A percentile compares a stretch with the other conserved stretches of the same genome.
phyloP scores from a whole-genome alignment of 2,113 vertebrate species.

The Calyptomena viridis region DNA sequence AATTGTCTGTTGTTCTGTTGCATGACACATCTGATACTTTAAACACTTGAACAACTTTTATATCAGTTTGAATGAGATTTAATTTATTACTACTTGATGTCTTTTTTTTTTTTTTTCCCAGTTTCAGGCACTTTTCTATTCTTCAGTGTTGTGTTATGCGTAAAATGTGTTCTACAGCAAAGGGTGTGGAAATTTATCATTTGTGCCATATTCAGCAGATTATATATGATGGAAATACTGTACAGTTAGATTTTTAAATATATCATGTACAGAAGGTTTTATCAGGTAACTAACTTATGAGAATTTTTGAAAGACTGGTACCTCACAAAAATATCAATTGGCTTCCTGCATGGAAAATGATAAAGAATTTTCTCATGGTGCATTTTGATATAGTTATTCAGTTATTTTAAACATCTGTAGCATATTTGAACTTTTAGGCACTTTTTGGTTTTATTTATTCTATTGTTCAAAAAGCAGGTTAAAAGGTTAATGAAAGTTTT shows the following conservation, averaged over 20 bases:
- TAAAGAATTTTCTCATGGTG: constrained; percentile 21
- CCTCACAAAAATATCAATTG: constrained; percentile 56
- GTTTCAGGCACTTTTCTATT: constrained; percentile 79
- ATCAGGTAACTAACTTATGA: constrained; percentile 61
- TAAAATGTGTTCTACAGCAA: constrained; percentile 71
- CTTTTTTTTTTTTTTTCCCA: constrained; percentile 9
- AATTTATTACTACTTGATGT: constrained; percentile 89
- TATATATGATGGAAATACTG: constrained; percentile 60
- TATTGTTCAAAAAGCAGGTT: constrained; percentile 1
- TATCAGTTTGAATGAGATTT: constrained; percentile 82
- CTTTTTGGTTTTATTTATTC: constrained; percentile 53
- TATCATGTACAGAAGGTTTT: constrained; percentile 41
- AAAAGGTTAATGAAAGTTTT: not conserved
- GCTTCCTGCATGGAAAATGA: constrained; percentile 45
- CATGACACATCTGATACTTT: constrained; percentile 86
- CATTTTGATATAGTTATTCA: constrained; percentile 24
- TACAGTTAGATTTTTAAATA: constrained; percentile 64
- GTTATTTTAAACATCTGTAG: constrained; percentile 33
- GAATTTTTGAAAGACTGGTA: constrained; percentile 59
- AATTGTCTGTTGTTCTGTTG: constrained; percentile 80
- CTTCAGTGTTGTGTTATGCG: constrained; percentile 75
- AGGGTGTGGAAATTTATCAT: constrained; percentile 66
- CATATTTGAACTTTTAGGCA: constrained; percentile 28
- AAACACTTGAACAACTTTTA: constrained; percentile 91
- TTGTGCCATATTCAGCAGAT: constrained; percentile 77